Evolutionary conservation across 2,113 vertebrate genomes (phyloP), one percentile per base, ranked within the genome.

Genomic region (Siphamia tubifer): DNA sequence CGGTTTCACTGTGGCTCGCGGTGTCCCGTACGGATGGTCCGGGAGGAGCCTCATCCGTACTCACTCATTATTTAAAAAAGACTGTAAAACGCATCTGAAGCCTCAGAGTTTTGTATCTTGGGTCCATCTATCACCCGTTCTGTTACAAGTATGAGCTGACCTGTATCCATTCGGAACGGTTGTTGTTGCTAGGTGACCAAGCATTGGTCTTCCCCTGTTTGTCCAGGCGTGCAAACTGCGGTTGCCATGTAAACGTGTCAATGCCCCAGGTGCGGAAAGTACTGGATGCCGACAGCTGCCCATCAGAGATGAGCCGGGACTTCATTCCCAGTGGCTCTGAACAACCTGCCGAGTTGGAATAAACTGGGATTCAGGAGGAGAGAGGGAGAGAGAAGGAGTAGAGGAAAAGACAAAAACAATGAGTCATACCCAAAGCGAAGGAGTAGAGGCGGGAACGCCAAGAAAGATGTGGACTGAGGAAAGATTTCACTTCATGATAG

Each of bases 171-270:
- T 98, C 95, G 0, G 92, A 91, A 27, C 68, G 91, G 34, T 86
- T 77, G 1, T 93, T 95, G 77, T 47, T 49, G 8, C 88, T 88
- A 0, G 98, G 95, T 0, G 96, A 94, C 98, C 98, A 99, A 58
- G 98, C 98, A 0, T 99, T 99, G 54, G 94, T 95, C 86, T 97
- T 98, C 57, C 98, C 98, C 5, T 83, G 91, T 83, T 92, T 95
- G 87, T 99, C 97, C 68, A 99, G 90, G 3, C 98, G 93, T 3
- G 94, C 97, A 0, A 89, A 96, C 77, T 93, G 91, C 6, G 98
- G 96, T 35, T 92, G 82, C 98, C 98, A 99, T 20, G 94, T 94
- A 61, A 98, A 96, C 12, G 92, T 90, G 0, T 90, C 93, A 0
- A 99, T 92, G 73, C 95, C 96, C 95, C 95, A 98, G 0, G 95